Percentiles rank a stretch among this genome's conserved stretches.
phyloP scores from a whole-genome alignment of 2,888 invertebrate genomes.

The Seira ritae region DNA sequence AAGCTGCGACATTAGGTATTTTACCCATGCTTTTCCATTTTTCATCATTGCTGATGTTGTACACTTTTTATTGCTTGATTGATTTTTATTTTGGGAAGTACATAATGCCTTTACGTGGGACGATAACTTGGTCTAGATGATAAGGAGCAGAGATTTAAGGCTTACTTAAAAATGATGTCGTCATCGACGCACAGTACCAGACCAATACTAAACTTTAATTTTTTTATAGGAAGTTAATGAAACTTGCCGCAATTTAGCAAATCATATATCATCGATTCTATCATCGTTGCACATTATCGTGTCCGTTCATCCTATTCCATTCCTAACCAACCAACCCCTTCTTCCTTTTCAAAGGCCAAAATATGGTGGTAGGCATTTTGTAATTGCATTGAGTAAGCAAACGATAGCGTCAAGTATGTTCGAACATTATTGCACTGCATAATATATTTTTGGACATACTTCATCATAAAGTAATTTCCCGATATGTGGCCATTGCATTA shows the following conservation, averaged over 20 bases:
- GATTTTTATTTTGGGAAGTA: no score
- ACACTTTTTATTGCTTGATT: no score
- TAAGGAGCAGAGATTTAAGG: no score
- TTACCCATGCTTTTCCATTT: no score
- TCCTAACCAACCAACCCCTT: background rate
- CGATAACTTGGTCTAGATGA: no score
- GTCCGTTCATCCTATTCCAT: background rate
- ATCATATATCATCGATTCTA: background rate
- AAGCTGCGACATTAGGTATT: no score
- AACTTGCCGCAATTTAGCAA: background rate
- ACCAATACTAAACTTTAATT: background rate
- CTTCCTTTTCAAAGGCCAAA: slow-evolving; percentile 3
- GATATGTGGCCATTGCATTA: background rate
- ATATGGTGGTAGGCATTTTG: background rate
- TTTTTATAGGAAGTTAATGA: slow-evolving; percentile 21
- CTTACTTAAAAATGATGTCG: no score
- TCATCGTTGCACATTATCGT: background rate
- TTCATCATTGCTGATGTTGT: no score
- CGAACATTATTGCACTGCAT: background rate
- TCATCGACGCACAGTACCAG: no score
- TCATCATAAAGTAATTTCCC: background rate
- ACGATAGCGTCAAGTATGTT: background rate
- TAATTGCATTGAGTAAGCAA: background rate
- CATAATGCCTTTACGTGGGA: no score
- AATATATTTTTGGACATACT: slow-evolving; percentile 4